phyloP scores from a whole-genome alignment of 2,888 invertebrate genomes.

The Noctua pronuba region DNA sequence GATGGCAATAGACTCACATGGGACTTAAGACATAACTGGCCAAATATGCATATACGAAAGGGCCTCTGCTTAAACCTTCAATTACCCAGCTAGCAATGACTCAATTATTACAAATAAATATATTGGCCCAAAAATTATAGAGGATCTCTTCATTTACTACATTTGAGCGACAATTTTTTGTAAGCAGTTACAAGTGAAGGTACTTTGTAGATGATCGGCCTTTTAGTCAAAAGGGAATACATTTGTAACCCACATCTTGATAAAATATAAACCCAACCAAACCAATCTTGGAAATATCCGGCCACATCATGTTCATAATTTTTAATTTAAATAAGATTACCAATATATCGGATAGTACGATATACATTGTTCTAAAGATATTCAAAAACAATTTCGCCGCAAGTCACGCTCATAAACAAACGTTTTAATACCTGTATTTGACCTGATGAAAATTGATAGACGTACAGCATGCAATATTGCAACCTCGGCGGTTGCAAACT shows the following conservation, averaged over 20 bases:
- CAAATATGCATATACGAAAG: neutral
- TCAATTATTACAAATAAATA: neutral
- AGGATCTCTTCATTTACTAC: neutral
- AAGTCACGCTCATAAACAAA: slow-evolving; percentile 43
- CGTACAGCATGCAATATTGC: slow-evolving; percentile 57
- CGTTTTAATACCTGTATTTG: slow-evolving; percentile 45
- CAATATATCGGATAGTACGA: neutral
- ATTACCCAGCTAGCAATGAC: neutral
- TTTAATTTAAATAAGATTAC: neutral
- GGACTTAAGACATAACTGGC: neutral
- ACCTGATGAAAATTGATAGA: slow-evolving; percentile 62
- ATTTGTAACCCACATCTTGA: neutral
- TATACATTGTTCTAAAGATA: slow-evolving; percentile 28
- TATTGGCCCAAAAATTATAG: neutral
- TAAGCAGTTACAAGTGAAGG: neutral
- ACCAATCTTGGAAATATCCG: neutral
- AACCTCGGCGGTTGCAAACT: slow-evolving; percentile 45
- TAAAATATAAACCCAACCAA: neutral
- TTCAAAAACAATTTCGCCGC: slow-evolving; percentile 47
- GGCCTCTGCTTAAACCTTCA: neutral
- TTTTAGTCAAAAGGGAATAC: neutral
- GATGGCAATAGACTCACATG: neutral
- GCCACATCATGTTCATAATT: neutral
- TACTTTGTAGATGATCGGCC: neutral
- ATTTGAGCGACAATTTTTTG: neutral